Evolutionary conservation across 2,888 invertebrate species (phyloP).

Genomic region (Tryphoninae sp.): DNA sequence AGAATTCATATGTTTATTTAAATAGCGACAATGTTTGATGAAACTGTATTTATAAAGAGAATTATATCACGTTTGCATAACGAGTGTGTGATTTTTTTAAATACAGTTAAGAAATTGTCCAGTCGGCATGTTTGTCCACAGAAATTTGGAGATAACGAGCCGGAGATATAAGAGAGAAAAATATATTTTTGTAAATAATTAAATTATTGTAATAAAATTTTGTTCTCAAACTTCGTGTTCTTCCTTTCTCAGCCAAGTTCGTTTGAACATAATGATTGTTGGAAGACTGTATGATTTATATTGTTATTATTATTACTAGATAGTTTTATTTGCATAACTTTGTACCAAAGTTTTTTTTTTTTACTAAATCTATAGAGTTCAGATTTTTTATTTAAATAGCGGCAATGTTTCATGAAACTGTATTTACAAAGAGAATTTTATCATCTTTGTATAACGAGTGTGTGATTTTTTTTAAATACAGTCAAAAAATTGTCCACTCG

Average conservation of each 20-base stretch:
- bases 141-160: neutral
- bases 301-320: neutral
- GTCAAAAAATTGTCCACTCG: neutral
- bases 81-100: neutral
- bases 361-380: too few species aligned
- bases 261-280: neutral
- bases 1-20: too few species aligned
- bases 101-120: neutral
- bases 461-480: neutral
- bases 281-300: neutral
- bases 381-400: neutral
- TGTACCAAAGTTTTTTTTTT: too few species aligned
- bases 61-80: neutral
- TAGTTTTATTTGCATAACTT: too few species aligned
- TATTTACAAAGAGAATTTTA: neutral
- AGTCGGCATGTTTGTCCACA: neutral
- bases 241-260: conserved; percentile 29
- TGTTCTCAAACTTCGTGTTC: neutral
- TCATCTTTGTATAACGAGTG: neutral
- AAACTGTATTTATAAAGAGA: neutral
- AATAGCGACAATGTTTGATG: neutral
- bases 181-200: neutral
- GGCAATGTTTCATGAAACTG: neutral
- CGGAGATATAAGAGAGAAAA: neutral
- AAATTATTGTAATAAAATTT: neutral